These are phyloP conservation scores for Cantharis flavilabris DNA, from an alignment of 2,888 invertebrate species.

Conservation along the genomic window DNA sequence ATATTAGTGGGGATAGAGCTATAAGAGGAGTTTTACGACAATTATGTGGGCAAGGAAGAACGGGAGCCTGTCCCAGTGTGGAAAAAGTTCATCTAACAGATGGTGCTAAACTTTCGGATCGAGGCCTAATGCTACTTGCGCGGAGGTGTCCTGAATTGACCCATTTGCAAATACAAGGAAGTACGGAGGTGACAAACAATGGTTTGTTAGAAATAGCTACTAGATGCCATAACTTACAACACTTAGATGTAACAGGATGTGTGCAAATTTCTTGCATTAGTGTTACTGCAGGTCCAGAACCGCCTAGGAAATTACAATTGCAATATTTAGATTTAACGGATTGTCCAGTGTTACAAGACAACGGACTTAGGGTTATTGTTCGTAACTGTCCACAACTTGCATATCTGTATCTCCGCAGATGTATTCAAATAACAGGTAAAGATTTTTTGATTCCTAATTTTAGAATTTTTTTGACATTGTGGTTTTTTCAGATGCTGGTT, in stretches of 20 bases:
- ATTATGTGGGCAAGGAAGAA: constrained; percentile 68
- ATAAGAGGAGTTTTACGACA: constrained; percentile 66
- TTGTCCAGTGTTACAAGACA: constrained; percentile 82
- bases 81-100: constrained; percentile 70
- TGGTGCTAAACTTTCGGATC: constrained; percentile 75
- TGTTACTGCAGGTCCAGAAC: constrained; percentile 67
- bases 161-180: constrained; percentile 78
- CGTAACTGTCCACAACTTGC: constrained; percentile 86
- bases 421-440: constrained; percentile 82
- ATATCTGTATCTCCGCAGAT: constrained; percentile 85
- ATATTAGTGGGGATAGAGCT: constrained; percentile 68
- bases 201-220: constrained; percentile 79
- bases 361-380: constrained; percentile 80
- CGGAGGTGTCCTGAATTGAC: constrained; percentile 81
- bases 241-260: constrained; percentile 84
- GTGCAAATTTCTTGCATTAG: constrained; percentile 79
- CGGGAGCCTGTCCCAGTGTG: constrained; percentile 69
- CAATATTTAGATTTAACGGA: constrained; percentile 92
- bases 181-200: constrained; percentile 74
- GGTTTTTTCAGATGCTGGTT: constrained; percentile 72
- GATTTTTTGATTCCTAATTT: not conserved
- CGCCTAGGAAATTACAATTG: constrained; percentile 70
- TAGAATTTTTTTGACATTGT: not conserved
- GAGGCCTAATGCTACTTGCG: constrained; percentile 75
- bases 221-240: constrained; percentile 79